These are phyloP conservation scores for Petroica traversi DNA, from an alignment of 2,113 vertebrate species.

Conservation along the genomic window DNA sequence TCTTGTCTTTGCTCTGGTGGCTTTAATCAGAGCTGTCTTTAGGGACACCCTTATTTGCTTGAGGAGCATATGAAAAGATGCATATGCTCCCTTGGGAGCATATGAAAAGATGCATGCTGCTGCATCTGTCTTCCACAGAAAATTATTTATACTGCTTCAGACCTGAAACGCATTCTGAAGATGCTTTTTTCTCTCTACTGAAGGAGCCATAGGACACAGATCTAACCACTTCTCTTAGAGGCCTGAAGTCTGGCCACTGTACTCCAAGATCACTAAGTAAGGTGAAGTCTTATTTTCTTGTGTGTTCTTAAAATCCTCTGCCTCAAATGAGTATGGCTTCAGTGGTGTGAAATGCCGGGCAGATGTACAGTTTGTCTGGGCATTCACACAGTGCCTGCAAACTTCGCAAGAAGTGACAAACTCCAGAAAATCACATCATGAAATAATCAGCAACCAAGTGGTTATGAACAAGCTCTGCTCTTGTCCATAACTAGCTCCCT, in stretches of 20 bases:
- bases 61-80: neutral
- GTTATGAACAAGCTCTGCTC: fast-evolving
- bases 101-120: neutral
- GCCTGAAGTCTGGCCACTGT: neutral
- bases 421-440: neutral
- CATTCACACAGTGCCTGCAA: neutral
- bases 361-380: neutral
- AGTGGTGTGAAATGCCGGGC: neutral
- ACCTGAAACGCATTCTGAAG: neutral
- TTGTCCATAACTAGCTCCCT: neutral
- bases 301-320: neutral
- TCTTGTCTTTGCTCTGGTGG: neutral
- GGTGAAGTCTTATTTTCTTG: neutral
- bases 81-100: too few relatives aligned
- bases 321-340: neutral
- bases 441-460: neutral
- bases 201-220: neutral
- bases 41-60: neutral
- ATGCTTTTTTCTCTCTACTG: neutral
- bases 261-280: neutral
- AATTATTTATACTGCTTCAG: neutral
- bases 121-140: neutral
- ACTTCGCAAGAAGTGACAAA: neutral
- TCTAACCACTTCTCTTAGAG: neutral
- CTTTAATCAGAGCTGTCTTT: neutral